Evolutionary conservation across 2,888 invertebrate genomes (phyloP).

Genomic region (Pantelozetes paolii): DNA sequence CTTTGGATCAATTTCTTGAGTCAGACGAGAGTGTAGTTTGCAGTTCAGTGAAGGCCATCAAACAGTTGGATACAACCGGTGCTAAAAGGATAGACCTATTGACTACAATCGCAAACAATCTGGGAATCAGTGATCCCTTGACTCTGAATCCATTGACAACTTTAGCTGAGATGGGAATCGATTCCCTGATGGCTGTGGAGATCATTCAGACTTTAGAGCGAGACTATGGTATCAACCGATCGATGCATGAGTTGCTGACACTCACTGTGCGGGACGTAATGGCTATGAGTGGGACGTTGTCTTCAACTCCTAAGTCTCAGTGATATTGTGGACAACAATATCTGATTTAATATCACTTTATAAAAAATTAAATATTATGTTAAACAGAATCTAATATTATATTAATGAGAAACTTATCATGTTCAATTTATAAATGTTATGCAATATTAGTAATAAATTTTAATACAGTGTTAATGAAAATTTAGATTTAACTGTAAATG

Average conservation of each 20-base stretch:
- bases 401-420: too few species aligned
- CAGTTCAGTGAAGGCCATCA: constrained; percentile 49
- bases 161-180: constrained; percentile 93
- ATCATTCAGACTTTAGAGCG: constrained; percentile 92
- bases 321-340: too few species aligned
- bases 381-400: too few species aligned
- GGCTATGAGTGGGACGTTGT: too few species aligned
- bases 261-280: too few species aligned
- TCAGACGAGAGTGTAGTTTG: constrained; percentile 66
- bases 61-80: not conserved
- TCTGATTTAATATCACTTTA: too few species aligned
- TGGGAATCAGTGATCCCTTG: constrained; percentile 76
- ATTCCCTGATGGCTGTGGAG: constrained; percentile 97
- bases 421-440: too few species aligned
- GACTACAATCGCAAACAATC: not conserved
- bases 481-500: too few species aligned
- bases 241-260: constrained; percentile 90
- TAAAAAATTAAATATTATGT: too few species aligned
- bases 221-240: constrained; percentile 81
- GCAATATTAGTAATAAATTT: too few species aligned
- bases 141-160: constrained; percentile 70
- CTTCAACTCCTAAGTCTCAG: too few species aligned
- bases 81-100: constrained; percentile 30
- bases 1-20: constrained; percentile 85
- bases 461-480: too few species aligned